phyloP scores from a whole-genome alignment of 92 coral and sea anemone genomes.

The Paragorgia papillata region DNA sequence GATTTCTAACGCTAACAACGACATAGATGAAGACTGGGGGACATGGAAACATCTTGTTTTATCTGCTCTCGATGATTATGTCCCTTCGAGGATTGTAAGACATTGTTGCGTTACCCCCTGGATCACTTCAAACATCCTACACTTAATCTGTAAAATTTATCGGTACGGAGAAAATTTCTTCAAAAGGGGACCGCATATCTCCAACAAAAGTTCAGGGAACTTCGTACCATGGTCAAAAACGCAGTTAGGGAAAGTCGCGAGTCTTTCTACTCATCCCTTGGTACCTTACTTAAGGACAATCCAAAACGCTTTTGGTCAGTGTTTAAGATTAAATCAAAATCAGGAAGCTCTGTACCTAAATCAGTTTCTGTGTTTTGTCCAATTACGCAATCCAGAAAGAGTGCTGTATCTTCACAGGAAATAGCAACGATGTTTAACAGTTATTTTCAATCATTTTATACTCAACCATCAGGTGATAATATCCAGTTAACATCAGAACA shows the following conservation, averaged over 20 bases:
- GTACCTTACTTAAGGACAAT: not conserved
- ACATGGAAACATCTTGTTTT: constrained; percentile 45
- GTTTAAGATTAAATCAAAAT: constrained; percentile 7
- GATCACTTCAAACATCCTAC: not conserved
- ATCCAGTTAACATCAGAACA: not conserved
- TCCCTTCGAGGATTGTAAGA: constrained; percentile 1
- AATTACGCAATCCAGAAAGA: not conserved
- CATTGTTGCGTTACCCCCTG: constrained; percentile 4
- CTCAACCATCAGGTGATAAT: not conserved
- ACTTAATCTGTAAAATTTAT: not conserved
- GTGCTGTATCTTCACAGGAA: not conserved
- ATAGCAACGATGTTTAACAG: not conserved
- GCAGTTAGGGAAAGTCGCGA: not conserved
- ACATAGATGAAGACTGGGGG: constrained; percentile 52
- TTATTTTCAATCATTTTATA: too few species aligned
- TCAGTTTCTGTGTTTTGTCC: not conserved
- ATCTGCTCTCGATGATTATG: constrained; percentile 46
- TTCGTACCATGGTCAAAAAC: constrained; percentile 3
- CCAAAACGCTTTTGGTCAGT: constrained; percentile 11
- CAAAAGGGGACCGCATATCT: constrained; percentile 8
- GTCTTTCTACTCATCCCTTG: not conserved
- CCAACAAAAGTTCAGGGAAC: not conserved
- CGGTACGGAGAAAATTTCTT: not conserved
- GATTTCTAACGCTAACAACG: constrained; percentile 34
- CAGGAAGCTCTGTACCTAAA: not conserved